Percentiles rank a stretch among this genome's conserved stretches.
Conservation (phyloP, 2,888 invertebrate species). For the Sthenelais limicola region DNA sequence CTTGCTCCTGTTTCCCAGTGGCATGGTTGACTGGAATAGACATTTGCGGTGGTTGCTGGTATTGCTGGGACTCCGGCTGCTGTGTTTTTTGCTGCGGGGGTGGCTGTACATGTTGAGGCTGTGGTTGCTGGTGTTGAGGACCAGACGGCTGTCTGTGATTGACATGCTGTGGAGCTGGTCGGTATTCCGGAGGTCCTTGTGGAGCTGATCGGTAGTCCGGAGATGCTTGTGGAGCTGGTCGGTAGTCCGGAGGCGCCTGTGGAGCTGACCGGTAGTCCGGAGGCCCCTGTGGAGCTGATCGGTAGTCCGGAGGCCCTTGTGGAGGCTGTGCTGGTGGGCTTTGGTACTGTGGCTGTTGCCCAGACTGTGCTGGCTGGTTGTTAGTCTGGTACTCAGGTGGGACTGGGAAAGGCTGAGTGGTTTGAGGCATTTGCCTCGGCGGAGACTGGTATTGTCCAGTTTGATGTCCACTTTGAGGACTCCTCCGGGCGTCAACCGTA, state of each 20-base stretch:
- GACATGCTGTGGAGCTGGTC: neutral
- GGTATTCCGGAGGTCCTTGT: neutral
- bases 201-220: neutral
- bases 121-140: slow-evolving; percentile 5
- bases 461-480: no score
- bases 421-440: no score
- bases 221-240: no score
- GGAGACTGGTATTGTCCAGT: no score
- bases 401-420: no score
- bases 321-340: neutral
- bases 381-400: neutral
- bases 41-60: neutral
- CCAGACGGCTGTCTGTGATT: neutral
- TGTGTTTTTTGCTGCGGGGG: neutral
- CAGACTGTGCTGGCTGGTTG: slow-evolving; percentile 3
- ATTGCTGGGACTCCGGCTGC: neutral
- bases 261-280: neutral
- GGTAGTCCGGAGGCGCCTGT: neutral
- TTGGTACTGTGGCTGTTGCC: slow-evolving; percentile 12
- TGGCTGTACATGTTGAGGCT: neutral
- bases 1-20: neutral
- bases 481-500: neutral
- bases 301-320: neutral
- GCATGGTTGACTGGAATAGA: neutral
- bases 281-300: neutral